Conservation (phyloP, 2,888 invertebrate species). For the Bhutanitis thaidina region DNA sequence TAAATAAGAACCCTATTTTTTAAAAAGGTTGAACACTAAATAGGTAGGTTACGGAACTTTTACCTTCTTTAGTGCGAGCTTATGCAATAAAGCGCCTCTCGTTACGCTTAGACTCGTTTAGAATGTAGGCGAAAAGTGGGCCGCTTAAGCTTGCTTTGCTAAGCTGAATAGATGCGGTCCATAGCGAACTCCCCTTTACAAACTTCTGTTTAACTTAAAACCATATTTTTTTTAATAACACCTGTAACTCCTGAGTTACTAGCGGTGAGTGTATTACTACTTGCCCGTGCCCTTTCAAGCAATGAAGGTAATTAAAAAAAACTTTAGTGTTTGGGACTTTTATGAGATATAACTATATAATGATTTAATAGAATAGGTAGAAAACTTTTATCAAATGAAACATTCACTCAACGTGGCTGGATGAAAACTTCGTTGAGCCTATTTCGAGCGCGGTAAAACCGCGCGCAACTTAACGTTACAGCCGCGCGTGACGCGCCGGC, state of each 20-base stretch:
- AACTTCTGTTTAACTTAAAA: not conserved
- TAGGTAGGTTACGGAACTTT: slow-evolving; percentile 19
- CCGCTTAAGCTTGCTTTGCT: slow-evolving; percentile 18
- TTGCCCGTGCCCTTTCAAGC: no score
- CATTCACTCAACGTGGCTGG: no score
- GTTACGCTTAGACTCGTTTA: slow-evolving; percentile 19
- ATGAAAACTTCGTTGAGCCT: slow-evolving; percentile 27
- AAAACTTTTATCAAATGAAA: no score
- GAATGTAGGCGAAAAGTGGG: slow-evolving; percentile 18
- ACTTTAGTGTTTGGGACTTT: no score
- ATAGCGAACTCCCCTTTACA: slow-evolving; percentile 1
- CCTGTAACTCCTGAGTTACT: no score
- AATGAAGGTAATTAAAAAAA: no score
- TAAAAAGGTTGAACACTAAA: slow-evolving; percentile 14
- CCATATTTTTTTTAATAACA: no score
- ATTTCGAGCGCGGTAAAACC: slow-evolving; percentile 44
- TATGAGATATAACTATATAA: no score
- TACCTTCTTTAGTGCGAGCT: slow-evolving; percentile 16
- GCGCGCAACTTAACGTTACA: slow-evolving; percentile 21
- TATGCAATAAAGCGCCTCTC: slow-evolving; percentile 16
- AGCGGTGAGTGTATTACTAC: no score
- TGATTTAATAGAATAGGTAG: no score
- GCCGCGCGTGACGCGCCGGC: slow-evolving; percentile 35
- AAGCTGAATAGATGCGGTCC: slow-evolving; percentile 14
- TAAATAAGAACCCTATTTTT: no score